Base-by-base conservation (phyloP, 2,113 vertebrate genomes). In the Atherinomorus stipes region DNA sequence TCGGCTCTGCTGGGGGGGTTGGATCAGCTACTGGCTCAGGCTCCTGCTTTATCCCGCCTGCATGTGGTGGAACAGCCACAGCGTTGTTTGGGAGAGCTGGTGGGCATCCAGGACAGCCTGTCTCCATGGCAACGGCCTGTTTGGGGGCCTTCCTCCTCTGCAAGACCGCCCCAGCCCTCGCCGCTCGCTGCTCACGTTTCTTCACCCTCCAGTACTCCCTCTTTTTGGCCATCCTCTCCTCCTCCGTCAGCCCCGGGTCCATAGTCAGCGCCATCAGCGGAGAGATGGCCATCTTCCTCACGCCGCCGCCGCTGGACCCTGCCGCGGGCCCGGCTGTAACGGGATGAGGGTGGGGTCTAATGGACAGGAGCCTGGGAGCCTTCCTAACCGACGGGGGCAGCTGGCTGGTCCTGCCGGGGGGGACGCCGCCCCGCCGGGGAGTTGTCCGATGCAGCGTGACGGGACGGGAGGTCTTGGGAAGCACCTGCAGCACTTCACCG, bases 141-240 rank as follows among this genome's bases (percentile, higher is more conserved):
- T 57, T 91, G 44, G 80, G 87, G 64, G 59, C 72, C 64, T 42
- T 90, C 42, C 81, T 87, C 61, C 80, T 87, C 2, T 86, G 78
- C 2, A 69, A 28, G 10, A 72, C 69, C 0, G 80, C 70, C 0
- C 11, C 78, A 47, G 62, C 78, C 50, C 83, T 66, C 0, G 87
- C 90, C 0, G 93, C 93, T 26, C 93, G 80, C 84, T 94, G 93
- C 82, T 94, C 90, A 0, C 93, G 87, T 44, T 94, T 94, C 78
- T 92, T 94, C 22, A 91, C 64, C 67, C 93, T 91, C 91, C 93
- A 93, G 71, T 94, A 93, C 70, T 94, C 92, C 34, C 90, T 89
- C 75, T 92, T 93, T 49, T 78, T 92, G 0, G 80, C 87, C 83
- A 92, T 88, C 67, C 71, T 90, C 60, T 92, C 88, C 60, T 94